Conservation (phyloP, 2,113 vertebrate species). For the Stegastes partitus region DNA sequence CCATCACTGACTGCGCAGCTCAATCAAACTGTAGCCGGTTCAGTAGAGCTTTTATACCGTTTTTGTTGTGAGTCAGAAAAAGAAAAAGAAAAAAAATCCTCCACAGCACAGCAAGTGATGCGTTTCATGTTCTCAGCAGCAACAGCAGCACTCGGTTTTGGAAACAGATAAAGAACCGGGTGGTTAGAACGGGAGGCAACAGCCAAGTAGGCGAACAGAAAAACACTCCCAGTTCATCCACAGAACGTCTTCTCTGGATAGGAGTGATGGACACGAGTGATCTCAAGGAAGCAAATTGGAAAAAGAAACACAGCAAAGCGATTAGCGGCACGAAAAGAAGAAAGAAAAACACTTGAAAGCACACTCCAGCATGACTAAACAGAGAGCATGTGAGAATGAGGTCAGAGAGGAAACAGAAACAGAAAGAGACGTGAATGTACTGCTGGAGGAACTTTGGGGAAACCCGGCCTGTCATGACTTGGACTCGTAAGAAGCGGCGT, state of each 20-base stretch:
- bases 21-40: slow-evolving; percentile 20
- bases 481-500: slow-evolving; percentile 27
- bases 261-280: slow-evolving; percentile 2
- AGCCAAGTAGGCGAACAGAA: neutral
- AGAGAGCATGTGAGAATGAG: slow-evolving; percentile 45
- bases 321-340: slow-evolving; percentile 39
- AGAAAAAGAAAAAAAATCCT: slow-evolving; percentile 32
- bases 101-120: slow-evolving; percentile 48
- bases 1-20: slow-evolving; percentile 3
- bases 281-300: slow-evolving; percentile 11
- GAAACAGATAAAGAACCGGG: slow-evolving; percentile 18
- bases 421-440: slow-evolving; percentile 10
- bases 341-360: slow-evolving; percentile 56
- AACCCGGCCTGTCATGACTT: slow-evolving; percentile 33
- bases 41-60: slow-evolving; percentile 40
- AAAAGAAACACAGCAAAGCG: slow-evolving; percentile 8
- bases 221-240: slow-evolving; percentile 3
- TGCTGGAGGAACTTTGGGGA: slow-evolving; percentile 43
- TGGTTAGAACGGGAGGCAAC: neutral
- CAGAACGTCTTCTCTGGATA: neutral
- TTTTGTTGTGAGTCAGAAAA: slow-evolving; percentile 44
- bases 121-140: slow-evolving; percentile 55
- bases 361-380: slow-evolving; percentile 25
- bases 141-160: slow-evolving; percentile 41
- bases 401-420: slow-evolving; percentile 27